Percentiles rank a stretch among this genome's conserved stretches.
phyloP scores from a whole-genome alignment of 2,113 vertebrate species.

The Corythornis madagascariensis region DNA sequence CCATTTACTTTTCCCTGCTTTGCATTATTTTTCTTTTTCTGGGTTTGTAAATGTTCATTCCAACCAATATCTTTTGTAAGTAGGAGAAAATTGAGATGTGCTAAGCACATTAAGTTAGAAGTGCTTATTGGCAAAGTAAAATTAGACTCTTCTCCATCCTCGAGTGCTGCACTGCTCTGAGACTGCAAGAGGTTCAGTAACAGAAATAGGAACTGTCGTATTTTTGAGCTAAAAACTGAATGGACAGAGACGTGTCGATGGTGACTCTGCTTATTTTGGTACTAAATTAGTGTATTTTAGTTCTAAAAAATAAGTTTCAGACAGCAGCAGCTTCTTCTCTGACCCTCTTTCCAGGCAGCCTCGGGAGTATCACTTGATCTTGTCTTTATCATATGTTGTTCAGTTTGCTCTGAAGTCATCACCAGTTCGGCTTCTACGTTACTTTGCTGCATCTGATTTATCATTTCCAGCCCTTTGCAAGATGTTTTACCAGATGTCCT shows the following conservation, averaged over 20 bases:
- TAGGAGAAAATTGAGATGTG: conserved; percentile 11
- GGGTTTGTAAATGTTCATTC: not conserved
- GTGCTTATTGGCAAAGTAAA: conserved; percentile 33
- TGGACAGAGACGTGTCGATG: conserved; percentile 69
- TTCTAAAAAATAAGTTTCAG: conserved; percentile 22
- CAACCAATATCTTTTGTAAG: not conserved
- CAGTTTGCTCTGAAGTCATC: conserved; percentile 12
- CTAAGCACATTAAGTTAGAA: conserved; percentile 6
- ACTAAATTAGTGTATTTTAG: conserved; percentile 58
- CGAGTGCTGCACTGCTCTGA: not conserved
- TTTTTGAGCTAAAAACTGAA: conserved; percentile 67
- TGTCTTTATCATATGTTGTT: not conserved
- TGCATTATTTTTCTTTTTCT: not conserved
- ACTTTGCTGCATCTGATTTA: not conserved
- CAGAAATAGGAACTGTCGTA: conserved; percentile 52
- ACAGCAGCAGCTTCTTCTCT: conserved; percentile 31
- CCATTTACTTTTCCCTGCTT: not conserved
- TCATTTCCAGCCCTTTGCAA: not conserved
- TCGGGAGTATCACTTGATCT: conserved; percentile 1
- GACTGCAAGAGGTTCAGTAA: conserved; percentile 10
- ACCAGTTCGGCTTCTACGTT: not conserved
- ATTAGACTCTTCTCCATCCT: conserved; percentile 4
- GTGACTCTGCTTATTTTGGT: conserved; percentile 67
- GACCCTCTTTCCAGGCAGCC: conserved; percentile 22
- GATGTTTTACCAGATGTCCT: conserved; percentile 19